Base-by-base conservation (phyloP, 1,140 invertebrate species). In the Dendroctonus ponderosae region DNA sequence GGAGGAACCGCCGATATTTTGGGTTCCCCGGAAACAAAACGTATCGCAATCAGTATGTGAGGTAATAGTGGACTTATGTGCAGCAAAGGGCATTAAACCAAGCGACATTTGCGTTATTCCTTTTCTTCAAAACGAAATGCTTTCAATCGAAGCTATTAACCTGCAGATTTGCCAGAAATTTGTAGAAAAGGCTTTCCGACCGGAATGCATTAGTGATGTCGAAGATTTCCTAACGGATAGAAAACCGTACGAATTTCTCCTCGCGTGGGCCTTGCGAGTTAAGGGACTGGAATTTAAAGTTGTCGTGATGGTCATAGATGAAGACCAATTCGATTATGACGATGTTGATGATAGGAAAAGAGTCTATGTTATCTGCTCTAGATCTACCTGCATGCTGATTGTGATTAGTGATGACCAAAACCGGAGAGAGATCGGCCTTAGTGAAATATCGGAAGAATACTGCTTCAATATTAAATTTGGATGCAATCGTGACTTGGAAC, bases 241-340 rank as follows among this genome's bases (percentile, higher is more conserved):
- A 40, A 70, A 73, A 60, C 69, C 73, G 5, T 75, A 77, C 57
- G 68, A 77, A 43, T 78, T 79, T 62, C 64, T 79, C 8, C 67
- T 78, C 12, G 70, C 76, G 3, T 79, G 78, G 78, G 72, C 73
- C 9, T 65, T 79, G 15, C 65, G 76, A 41, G 75, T 78, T 6
- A 79, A 79, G 66, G 78, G 78, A 0, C 67, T 79, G 11, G 78
- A 79, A 58, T 79, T 79, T 65, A 79, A 78, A 62, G 76, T 78
- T 2, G 77, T 79, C 41, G 71, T 79, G 6, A 74, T 79, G 63
- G 75, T 71, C 5, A 72, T 79, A 15, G 78, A 78, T 52, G 73
- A 78, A 6, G 77, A 76, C 39, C 77, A 77, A 67, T 79, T 75
- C 62, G 77, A 79, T 57, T 65, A 59, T 44, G 68, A 73, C 15